Evolutionary conservation across 2,888 invertebrate species (phyloP).

Genomic region (Leptopilina drosophilae): DNA sequence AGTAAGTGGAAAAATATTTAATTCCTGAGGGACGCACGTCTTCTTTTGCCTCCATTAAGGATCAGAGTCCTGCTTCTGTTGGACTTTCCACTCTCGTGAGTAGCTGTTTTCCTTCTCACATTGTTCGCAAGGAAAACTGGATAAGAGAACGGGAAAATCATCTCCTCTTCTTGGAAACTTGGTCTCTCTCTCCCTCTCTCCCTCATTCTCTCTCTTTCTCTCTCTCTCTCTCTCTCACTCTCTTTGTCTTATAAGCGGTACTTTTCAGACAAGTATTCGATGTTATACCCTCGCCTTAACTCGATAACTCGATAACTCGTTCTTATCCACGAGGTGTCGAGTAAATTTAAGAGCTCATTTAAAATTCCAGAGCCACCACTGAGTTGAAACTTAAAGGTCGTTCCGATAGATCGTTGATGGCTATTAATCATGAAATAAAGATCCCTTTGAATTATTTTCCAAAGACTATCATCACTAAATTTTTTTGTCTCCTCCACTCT

Average conservation of each 20-base stretch:
- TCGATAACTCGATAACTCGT: conserved; percentile 58
- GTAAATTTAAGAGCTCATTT: conserved; percentile 59
- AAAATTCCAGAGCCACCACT: conserved; percentile 57
- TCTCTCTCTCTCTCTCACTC: background rate
- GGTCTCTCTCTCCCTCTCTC: conserved; percentile 19
- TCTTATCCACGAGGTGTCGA: conserved; percentile 54
- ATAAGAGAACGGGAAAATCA: conserved; percentile 44
- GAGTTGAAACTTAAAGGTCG: conserved; percentile 38
- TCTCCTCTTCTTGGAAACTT: conserved; percentile 49
- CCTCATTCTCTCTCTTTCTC: conserved; percentile 2
- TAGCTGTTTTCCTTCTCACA: conserved; percentile 17
- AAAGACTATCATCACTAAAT: background rate
- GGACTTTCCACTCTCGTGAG: conserved; percentile 17
- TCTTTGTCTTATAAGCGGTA: background rate
- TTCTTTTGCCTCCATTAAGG: conserved; percentile 10
- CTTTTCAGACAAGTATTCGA: conserved; percentile 31
- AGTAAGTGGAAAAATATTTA: conserved; percentile 27
- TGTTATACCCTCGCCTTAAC: conserved; percentile 54
- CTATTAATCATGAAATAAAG: conserved; percentile 11
- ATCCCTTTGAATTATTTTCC: background rate
- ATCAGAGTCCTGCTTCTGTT: conserved; percentile 2
- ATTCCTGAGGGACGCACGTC: conserved; percentile 21
- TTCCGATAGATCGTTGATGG: conserved; percentile 22
- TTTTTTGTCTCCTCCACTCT: background rate
- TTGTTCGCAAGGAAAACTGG: conserved; percentile 5